phyloP scores from a whole-genome alignment of 1,140 invertebrate genomes.

The Stratiolaelaps scimitus region DNA sequence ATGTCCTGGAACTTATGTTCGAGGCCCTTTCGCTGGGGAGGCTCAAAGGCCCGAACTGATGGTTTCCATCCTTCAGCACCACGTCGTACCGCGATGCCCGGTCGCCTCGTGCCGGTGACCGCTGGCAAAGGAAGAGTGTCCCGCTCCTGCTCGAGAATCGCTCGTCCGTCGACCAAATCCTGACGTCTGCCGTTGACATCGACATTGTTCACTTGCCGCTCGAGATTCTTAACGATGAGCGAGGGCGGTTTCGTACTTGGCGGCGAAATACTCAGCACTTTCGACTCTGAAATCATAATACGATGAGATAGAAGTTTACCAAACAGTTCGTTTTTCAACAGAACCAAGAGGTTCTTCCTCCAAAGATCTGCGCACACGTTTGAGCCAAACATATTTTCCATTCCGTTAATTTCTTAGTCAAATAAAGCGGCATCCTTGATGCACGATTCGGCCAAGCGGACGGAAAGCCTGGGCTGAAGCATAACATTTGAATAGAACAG shows the following conservation, averaged over 20 bases:
- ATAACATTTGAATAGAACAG: too few species aligned
- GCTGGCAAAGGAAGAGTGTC: constrained; percentile 38
- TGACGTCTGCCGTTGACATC: too few species aligned
- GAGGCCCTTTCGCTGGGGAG: constrained; percentile 50
- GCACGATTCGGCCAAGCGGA: too few species aligned
- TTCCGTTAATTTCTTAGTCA: background rate
- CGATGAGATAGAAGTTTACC: background rate
- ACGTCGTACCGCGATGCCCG: constrained; percentile 30
- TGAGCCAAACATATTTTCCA: background rate
- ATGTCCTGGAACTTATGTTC: constrained; percentile 69
- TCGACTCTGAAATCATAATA: constrained; percentile 40
- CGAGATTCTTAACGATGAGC: constrained; percentile 21
- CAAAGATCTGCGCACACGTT: background rate
- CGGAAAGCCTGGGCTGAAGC: too few species aligned
- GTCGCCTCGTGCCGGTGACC: constrained; percentile 41
- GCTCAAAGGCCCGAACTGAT: constrained; percentile 20
- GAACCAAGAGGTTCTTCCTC: background rate
- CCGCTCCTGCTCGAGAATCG: constrained; percentile 12
- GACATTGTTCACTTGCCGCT: background rate
- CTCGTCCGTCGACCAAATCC: constrained; percentile 14
- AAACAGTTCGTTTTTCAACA: background rate
- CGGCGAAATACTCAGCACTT: constrained; percentile 28
- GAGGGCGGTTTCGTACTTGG: constrained; percentile 20
- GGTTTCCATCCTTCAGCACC: constrained; percentile 30
- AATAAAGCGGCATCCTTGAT: too few species aligned